phyloP scores from a whole-genome alignment of 2,797 vertebrate species.

The Melanotaenia boesemani region DNA sequence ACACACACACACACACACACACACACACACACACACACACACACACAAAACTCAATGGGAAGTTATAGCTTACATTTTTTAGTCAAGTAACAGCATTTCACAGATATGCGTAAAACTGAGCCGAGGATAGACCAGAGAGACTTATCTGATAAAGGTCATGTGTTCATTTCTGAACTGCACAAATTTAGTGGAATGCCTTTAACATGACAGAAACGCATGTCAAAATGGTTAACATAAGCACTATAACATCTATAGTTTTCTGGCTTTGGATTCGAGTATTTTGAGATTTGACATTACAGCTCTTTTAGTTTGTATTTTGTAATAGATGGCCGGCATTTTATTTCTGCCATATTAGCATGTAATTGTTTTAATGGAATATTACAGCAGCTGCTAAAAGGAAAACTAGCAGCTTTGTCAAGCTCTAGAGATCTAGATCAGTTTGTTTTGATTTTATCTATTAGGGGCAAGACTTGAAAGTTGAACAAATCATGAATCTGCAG shows the following conservation, averaged over 20 bases:
- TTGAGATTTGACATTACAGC: neutral
- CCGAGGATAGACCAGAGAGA: neutral
- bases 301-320: neutral
- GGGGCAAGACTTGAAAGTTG: constrained; percentile 39
- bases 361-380: neutral
- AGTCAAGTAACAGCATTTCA: constrained; percentile 18
- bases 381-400: constrained; percentile 16
- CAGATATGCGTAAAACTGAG: neutral
- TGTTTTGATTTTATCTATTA: constrained; percentile 42
- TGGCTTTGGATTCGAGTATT: constrained; percentile 11
- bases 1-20: too few relatives aligned
- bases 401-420: constrained; percentile 24
- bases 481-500: constrained; percentile 29
- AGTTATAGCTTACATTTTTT: neutral
- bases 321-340: neutral
- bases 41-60: constrained; percentile 4
- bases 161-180: constrained; percentile 4
- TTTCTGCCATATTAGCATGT: neutral
- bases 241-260: constrained; percentile 17
- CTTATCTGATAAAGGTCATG: constrained; percentile 16
- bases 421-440: constrained; percentile 11
- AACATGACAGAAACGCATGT: constrained; percentile 11
- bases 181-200: constrained; percentile 13
- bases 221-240: constrained; percentile 9
- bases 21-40: too few relatives aligned